A percentile compares a stretch with the other conserved stretches of the same genome.
Evolutionary conservation across 2,888 invertebrate genomes (phyloP).

Genomic region (Pherbina coryleti): DNA sequence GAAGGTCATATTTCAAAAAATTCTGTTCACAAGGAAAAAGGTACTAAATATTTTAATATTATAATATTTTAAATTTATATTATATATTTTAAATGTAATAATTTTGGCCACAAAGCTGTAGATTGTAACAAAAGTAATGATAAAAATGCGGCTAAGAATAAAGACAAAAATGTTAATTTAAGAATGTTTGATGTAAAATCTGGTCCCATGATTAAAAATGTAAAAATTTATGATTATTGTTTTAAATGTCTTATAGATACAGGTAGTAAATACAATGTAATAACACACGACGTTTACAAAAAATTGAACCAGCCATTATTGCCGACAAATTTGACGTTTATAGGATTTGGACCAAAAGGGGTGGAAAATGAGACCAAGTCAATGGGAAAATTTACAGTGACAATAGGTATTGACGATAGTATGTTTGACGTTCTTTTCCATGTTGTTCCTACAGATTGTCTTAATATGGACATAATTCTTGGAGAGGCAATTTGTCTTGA

Average conservation of each 20-base stretch:
- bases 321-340: no score
- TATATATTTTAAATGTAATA: neutral
- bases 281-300: no score
- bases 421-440: conserved; percentile 19
- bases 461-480: neutral
- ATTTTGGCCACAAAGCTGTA: neutral
- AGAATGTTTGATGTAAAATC: no score
- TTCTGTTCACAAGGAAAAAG: conserved; percentile 20
- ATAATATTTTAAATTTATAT: no score
- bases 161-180: neutral
- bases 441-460: neutral
- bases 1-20: conserved; percentile 27
- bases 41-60: no score
- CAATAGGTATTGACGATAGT: neutral
- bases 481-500: no score
- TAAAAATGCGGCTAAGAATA: neutral
- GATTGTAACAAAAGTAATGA: neutral
- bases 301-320: no score
- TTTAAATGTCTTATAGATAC: no score
- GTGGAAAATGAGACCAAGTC: neutral
- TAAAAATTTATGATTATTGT: no score
- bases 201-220: no score
- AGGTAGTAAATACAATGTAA: no score
- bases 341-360: no score
- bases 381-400: neutral